These are phyloP conservation scores for Spatula clypeata DNA, from an alignment of 2,797 vertebrate genomes.

Conservation along the genomic window DNA sequence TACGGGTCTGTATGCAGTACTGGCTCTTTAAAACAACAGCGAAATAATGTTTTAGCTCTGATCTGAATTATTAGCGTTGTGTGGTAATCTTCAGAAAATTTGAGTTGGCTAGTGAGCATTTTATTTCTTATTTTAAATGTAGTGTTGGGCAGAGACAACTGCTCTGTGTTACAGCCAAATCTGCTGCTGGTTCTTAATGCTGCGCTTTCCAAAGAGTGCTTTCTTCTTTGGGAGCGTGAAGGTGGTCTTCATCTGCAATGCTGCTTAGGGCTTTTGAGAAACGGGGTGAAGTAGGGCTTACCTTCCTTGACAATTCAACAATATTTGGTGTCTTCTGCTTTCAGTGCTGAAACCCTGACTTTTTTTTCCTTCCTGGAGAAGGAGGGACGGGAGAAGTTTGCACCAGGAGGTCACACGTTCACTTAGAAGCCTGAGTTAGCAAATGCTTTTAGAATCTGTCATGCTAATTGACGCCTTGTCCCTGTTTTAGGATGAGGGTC, in stretches of 20 bases:
- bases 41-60: not conserved
- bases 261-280: not conserved
- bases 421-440: not conserved
- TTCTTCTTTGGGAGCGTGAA: not conserved
- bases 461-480: not conserved
- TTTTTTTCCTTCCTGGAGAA: not conserved
- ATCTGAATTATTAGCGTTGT: not conserved
- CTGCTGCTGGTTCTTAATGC: not conserved
- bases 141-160: not conserved
- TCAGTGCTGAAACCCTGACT: not conserved
- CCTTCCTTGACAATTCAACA: not conserved
- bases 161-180: not conserved
- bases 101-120: not conserved
- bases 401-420: not conserved
- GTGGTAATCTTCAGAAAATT: not conserved
- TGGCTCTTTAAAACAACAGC: constrained; percentile 21
- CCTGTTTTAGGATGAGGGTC: not conserved
- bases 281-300: not conserved
- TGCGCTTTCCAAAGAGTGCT: not conserved
- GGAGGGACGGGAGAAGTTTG: not conserved
- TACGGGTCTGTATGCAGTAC: not conserved
- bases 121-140: not conserved
- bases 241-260: not conserved
- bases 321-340: not conserved
- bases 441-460: not conserved